Evolutionary conservation across 2,888 invertebrate genomes (phyloP).

Genomic region (Drosophila kuntzei): DNA sequence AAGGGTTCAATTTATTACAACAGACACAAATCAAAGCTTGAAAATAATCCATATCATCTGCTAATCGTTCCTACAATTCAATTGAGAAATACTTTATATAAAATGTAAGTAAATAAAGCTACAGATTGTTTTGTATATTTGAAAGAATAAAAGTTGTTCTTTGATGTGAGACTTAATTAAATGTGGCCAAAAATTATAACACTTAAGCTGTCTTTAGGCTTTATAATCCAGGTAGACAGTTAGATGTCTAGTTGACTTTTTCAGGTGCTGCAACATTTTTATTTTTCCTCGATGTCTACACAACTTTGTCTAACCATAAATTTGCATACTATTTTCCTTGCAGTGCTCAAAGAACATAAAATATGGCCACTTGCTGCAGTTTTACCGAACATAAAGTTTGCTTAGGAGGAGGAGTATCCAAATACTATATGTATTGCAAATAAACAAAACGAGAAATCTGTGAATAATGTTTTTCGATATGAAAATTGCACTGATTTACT

Average conservation of each 20-base stretch:
- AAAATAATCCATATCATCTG: neutral
- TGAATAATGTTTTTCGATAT: slow-evolving; percentile 74
- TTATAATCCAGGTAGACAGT: neutral
- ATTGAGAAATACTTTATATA: no score
- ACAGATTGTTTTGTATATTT: neutral
- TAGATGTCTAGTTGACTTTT: slow-evolving; percentile 12
- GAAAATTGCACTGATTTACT: slow-evolving; percentile 76
- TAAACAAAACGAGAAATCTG: slow-evolving; percentile 67
- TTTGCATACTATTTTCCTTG: slow-evolving; percentile 61
- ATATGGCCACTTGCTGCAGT: slow-evolving; percentile 53
- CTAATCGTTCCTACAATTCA: neutral
- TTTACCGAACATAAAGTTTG: slow-evolving; percentile 52
- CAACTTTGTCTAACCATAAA: slow-evolving; percentile 70
- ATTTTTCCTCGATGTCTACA: slow-evolving; percentile 56
- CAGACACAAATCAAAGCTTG: slow-evolving; percentile 12
- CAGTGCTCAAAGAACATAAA: slow-evolving; percentile 52
- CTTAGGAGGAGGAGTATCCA: slow-evolving; percentile 21
- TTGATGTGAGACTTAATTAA: neutral
- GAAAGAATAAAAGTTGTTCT: neutral
- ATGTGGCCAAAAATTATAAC: neutral
- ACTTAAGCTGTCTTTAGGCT: neutral
- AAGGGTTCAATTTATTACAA: slow-evolving; percentile 22
- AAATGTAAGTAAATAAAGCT: neutral
- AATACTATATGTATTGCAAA: slow-evolving; percentile 56
- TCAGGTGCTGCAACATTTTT: slow-evolving; percentile 7